Percentiles rank a stretch among this genome's conserved stretches.
Evolutionary conservation across 2,113 vertebrate genomes (phyloP).

Genomic region (Callaeas wilsoni): DNA sequence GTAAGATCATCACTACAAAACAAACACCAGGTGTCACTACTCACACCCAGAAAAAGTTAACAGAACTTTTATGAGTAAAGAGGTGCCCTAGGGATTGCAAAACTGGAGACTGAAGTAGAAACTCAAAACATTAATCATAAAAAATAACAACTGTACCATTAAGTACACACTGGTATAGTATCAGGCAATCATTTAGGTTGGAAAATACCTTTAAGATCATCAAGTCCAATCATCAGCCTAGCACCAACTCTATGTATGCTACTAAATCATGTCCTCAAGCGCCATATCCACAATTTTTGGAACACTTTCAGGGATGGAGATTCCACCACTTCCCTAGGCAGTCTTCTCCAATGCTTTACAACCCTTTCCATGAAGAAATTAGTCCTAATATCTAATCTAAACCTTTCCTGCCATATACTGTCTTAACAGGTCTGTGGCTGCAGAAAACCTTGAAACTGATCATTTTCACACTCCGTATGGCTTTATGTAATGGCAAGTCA

Average conservation of each 20-base stretch:
- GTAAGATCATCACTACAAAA: not conserved
- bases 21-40: slow-evolving; percentile 39
- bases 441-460: not conserved
- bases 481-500: not conserved
- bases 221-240: not conserved
- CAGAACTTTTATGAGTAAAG: not conserved
- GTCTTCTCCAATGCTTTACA: not conserved
- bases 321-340: not conserved
- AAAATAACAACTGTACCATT: not conserved
- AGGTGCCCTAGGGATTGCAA: not conserved
- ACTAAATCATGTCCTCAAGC: not conserved
- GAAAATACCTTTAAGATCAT: not conserved
- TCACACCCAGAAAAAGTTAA: not conserved
- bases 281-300: not conserved
- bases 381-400: not conserved
- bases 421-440: not conserved
- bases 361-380: not conserved
- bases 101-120: not conserved
- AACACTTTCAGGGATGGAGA: not conserved
- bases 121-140: not conserved
- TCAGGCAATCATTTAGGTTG: not conserved
- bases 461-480: not conserved
- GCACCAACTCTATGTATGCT: not conserved
- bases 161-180: not conserved
- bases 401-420: not conserved